Conservation (phyloP, 2,888 invertebrate species). For the Argyresthia goedartella region DNA sequence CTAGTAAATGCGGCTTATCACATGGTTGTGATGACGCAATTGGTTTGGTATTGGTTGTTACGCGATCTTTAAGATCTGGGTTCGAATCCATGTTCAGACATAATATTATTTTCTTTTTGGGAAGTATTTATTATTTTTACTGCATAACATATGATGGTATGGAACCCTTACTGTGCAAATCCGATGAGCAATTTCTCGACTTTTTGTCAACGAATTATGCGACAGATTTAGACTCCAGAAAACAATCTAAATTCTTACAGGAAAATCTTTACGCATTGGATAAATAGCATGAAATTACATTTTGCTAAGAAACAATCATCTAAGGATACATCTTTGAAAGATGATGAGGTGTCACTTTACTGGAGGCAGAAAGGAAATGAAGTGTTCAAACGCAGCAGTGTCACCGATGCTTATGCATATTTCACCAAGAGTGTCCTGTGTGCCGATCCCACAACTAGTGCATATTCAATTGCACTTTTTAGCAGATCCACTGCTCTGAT, state of each 20-base stretch:
- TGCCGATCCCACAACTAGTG: slow-evolving; percentile 65
- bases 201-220: too few relatives aligned
- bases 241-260: slow-evolving; percentile 3
- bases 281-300: slow-evolving; percentile 38
- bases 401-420: slow-evolving; percentile 62
- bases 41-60: too few relatives aligned
- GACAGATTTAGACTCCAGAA: too few relatives aligned
- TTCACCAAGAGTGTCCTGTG: slow-evolving; percentile 75
- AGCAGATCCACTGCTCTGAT: slow-evolving; percentile 78
- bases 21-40: too few relatives aligned
- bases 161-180: too few relatives aligned
- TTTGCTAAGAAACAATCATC: slow-evolving; percentile 35
- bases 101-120: too few relatives aligned
- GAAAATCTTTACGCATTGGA: slow-evolving; percentile 42
- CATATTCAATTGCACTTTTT: slow-evolving; percentile 74
- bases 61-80: too few relatives aligned
- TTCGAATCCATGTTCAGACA: too few relatives aligned
- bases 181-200: too few relatives aligned
- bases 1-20: too few relatives aligned
- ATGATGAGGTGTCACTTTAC: slow-evolving; percentile 36
- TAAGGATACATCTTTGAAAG: slow-evolving; percentile 42
- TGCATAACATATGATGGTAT: too few relatives aligned
- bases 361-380: slow-evolving; percentile 71
- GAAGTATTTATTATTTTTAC: too few relatives aligned
- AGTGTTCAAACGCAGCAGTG: slow-evolving; percentile 64